Evolutionary conservation across 2,797 vertebrate species (phyloP).

Genomic region (Pangasius krempfi): DNA sequence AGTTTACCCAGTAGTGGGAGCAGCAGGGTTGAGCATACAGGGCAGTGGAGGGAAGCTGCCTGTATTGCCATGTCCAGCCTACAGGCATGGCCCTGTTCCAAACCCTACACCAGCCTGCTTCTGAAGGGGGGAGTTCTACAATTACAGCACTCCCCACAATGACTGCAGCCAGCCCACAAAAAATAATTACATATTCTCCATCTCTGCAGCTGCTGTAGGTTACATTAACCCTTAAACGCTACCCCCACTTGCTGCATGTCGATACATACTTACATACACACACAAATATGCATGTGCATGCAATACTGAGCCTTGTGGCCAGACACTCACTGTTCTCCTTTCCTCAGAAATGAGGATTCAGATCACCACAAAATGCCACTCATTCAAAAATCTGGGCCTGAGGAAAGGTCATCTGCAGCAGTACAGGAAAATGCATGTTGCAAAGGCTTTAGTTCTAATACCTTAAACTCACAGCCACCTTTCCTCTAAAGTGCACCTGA

Average conservation of each 20-base stretch:
- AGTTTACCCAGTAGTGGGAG: conserved; percentile 19
- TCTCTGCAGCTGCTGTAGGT: conserved; percentile 32
- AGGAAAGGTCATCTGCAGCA: conserved; percentile 67
- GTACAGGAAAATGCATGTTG: conserved; percentile 60
- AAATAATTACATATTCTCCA: conserved; percentile 45
- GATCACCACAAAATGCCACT: conserved; percentile 59
- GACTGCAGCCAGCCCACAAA: conserved; percentile 39
- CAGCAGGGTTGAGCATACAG: conserved; percentile 9
- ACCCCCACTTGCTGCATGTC: conserved; percentile 9
- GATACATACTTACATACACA: conserved; percentile 17
- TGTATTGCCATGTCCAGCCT: conserved; percentile 62
- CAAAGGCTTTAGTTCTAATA: conserved; percentile 67
- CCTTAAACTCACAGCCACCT: conserved; percentile 66
- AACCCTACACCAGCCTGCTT: conserved; percentile 58
- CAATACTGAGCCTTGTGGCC: conserved; percentile 40
- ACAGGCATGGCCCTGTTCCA: conserved; percentile 74
- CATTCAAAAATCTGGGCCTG: conserved; percentile 54
- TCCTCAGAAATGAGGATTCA: conserved; percentile 53
- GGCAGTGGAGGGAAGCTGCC: conserved; percentile 41
- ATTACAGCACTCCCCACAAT: conserved; percentile 37
- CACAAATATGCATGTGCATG: conserved; percentile 15
- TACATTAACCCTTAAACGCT: conserved; percentile 39
- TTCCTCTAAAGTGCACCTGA: conserved; percentile 60
- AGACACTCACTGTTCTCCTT: conserved; percentile 54
- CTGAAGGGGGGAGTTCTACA: conserved; percentile 45